Conservation (phyloP, 2,113 vertebrate genomes). For the Cardinalis cardinalis region DNA sequence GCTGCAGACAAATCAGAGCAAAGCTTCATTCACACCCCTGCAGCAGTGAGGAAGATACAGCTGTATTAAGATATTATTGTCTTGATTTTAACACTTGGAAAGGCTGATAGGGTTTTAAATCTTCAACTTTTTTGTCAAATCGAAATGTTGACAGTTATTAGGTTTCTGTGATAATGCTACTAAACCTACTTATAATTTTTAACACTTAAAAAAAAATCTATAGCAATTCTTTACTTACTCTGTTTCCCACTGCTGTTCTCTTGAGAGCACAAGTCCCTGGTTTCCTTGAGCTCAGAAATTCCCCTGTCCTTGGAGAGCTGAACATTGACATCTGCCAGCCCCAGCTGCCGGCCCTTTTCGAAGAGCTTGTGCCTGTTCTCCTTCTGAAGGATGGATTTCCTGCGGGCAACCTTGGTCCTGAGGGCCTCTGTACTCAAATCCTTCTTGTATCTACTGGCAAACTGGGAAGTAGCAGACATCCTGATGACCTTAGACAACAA, state of each 20-base stretch:
- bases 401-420: conserved; percentile 80
- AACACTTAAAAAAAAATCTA: not conserved
- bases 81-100: not conserved
- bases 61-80: not conserved
- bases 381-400: conserved; percentile 84
- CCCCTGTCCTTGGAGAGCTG: conserved; percentile 48
- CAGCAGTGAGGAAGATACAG: not conserved
- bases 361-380: conserved; percentile 83
- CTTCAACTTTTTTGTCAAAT: not conserved
- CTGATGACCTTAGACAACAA: not conserved
- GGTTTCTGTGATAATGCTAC: not conserved
- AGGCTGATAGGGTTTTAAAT: not conserved
- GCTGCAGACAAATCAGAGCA: not conserved
- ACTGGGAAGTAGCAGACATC: conserved; percentile 73
- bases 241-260: conserved; percentile 32
- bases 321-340: conserved; percentile 65
- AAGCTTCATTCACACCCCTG: not conserved
- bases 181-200: not conserved
- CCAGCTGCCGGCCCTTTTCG: conserved; percentile 79
- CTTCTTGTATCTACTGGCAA: conserved; percentile 76
- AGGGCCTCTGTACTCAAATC: conserved; percentile 83
- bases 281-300: conserved; percentile 39
- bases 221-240: conserved; percentile 53
- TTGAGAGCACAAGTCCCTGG: not conserved
- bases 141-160: not conserved